Base-by-base conservation (phyloP, 1,140 invertebrate species). In the Drosophila erecta region DNA sequence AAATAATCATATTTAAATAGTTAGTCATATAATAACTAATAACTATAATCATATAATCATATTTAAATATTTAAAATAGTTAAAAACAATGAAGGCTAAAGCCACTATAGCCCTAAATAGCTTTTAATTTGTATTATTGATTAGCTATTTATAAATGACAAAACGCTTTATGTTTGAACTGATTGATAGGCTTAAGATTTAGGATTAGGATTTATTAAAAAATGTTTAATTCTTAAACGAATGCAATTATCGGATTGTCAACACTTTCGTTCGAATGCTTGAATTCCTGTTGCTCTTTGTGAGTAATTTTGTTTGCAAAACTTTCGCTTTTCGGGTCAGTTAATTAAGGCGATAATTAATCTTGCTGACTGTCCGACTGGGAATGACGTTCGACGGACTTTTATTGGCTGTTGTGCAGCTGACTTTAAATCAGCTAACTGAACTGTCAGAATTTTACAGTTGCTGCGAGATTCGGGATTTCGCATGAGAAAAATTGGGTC, bases 291-390 rank as follows among this genome's bases (percentile, higher is more conserved):
- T 49, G 17, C 33, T 27, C 22, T 2, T 2, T 30, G 35, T 78
- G 73, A 30, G 60, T 40, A 62, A 81, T 55, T 75, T 58, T 40
- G 37, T 37, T 44, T 22, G 44, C 64, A 76, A 76, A 84, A 87
- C 84, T 87, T 87, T 87, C 84, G 79, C 77, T 87, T 87, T 87
- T 89, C 64, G 64, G 84, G 76, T 84, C 84, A 87, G 79, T 84
- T 87, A 89, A 87, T 87, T 84, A 87, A 89, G 89, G 84, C 55
- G 84, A 76, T 89, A 87, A 87, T 87, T 89, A 89, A 87, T 87
- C 83, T 83, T 79, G 37, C 71, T 81, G 73, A 64, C 58, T 80
- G 81, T 49, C 60, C 46, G 11, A 27, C 41, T 20, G 40, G 50
- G 44, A 62, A 75, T 71, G 62, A 58, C 66, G 56, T 72, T 72